Evolutionary conservation across 2,797 vertebrate species (phyloP).

Genomic region (Anguilla megastoma): DNA sequence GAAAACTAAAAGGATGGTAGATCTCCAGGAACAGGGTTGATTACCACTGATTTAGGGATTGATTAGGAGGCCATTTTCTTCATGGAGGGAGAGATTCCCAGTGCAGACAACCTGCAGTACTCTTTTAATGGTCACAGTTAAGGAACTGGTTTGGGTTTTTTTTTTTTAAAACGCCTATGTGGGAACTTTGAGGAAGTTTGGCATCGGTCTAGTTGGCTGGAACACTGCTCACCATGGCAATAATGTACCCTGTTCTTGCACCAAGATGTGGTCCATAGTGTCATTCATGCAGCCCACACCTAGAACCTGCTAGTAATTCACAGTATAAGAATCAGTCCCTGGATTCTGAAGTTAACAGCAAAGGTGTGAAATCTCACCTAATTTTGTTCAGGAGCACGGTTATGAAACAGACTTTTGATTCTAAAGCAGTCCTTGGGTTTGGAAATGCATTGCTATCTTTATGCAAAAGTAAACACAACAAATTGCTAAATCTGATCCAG

Average conservation of each 20-base stretch:
- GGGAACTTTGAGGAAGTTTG: background rate
- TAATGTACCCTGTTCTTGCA: background rate
- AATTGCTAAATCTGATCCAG: background rate
- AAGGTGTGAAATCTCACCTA: constrained; percentile 13
- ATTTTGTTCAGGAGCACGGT: background rate
- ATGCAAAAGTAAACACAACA: background rate
- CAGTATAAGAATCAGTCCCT: background rate
- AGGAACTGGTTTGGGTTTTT: background rate
- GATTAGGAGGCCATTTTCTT: background rate
- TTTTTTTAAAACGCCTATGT: background rate
- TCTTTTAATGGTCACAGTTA: background rate
- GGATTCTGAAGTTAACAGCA: background rate
- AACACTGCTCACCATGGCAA: no score
- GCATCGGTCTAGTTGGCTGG: background rate
- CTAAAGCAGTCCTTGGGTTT: background rate
- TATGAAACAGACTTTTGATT: background rate
- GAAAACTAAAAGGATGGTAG: no score
- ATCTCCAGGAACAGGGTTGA: no score
- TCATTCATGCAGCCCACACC: background rate
- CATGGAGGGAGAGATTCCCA: background rate
- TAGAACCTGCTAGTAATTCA: background rate
- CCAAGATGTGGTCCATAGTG: background rate
- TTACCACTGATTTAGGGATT: no score
- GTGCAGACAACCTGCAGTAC: background rate
- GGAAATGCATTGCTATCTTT: background rate